phyloP scores from a whole-genome alignment of 1,140 invertebrate species.

The Armadillidium nasatum region DNA sequence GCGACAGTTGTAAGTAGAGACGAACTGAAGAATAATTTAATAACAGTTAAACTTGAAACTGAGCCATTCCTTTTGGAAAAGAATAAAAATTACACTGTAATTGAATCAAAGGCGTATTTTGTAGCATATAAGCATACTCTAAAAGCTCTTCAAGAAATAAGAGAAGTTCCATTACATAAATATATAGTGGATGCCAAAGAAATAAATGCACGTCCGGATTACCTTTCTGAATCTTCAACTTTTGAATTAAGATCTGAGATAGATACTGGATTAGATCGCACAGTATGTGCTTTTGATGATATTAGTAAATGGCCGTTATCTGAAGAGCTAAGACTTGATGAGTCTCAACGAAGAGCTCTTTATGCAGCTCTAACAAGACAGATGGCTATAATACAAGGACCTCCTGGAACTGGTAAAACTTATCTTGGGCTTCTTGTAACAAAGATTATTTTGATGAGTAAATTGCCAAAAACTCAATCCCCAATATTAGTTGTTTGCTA shows the following conservation, averaged over 20 bases:
- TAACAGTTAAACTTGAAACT: slow-evolving; percentile 53
- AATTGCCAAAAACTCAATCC: not conserved
- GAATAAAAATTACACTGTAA: slow-evolving; percentile 46
- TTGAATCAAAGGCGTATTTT: slow-evolving; percentile 54
- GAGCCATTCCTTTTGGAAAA: slow-evolving; percentile 46
- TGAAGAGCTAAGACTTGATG: slow-evolving; percentile 44
- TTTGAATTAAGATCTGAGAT: slow-evolving; percentile 25
- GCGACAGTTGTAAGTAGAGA: slow-evolving; percentile 62
- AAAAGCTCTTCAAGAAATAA: slow-evolving; percentile 48
- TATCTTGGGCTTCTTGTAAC: slow-evolving; percentile 64
- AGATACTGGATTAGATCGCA: not conserved
- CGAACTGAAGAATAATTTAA: slow-evolving; percentile 51
- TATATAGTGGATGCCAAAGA: slow-evolving; percentile 45
- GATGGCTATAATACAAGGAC: slow-evolving; percentile 66
- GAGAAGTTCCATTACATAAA: slow-evolving; percentile 49
- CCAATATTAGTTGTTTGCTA: slow-evolving; percentile 75
- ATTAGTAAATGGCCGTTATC: slow-evolving; percentile 26
- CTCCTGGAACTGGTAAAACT: slow-evolving; percentile 75
- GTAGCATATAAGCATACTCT: slow-evolving; percentile 54
- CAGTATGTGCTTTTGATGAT: not conserved
- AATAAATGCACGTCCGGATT: slow-evolving; percentile 26
- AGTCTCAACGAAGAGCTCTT: slow-evolving; percentile 52
- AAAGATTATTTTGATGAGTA: slow-evolving; percentile 53
- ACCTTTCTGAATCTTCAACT: slow-evolving; percentile 29
- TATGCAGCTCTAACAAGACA: slow-evolving; percentile 52